These are phyloP conservation scores for Musca vetustissima DNA, from an alignment of 1,140 invertebrate species.

Conservation along the genomic window DNA sequence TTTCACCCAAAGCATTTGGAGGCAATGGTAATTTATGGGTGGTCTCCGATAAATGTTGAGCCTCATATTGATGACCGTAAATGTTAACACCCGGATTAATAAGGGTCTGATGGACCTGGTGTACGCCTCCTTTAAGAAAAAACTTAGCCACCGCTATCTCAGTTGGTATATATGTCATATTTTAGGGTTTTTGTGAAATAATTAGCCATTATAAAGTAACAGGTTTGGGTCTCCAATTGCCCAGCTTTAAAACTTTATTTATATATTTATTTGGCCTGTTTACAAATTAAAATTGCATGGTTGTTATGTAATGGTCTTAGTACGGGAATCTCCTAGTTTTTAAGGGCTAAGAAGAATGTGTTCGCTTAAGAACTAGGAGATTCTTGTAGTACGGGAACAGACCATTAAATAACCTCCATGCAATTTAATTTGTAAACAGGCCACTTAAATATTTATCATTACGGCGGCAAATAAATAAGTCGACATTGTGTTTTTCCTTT, in stretches of 20 bases:
- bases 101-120: slow-evolving; percentile 35
- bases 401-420: too few species aligned
- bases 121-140: slow-evolving; percentile 38
- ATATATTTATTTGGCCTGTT: too few species aligned
- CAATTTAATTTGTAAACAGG: too few species aligned
- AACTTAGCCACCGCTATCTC: slow-evolving; percentile 44
- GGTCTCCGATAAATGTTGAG: slow-evolving; percentile 30
- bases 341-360: too few species aligned
- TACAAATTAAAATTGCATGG: too few species aligned
- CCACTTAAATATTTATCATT: too few species aligned
- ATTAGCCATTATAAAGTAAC: slow-evolving; percentile 41
- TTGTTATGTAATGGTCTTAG: too few species aligned
- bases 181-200: slow-evolving; percentile 38
- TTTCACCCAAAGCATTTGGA: slow-evolving; percentile 43
- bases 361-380: too few species aligned
- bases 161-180: slow-evolving; percentile 41
- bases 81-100: slow-evolving; percentile 40
- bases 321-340: too few species aligned
- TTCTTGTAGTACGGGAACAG: too few species aligned
- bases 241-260: slow-evolving; percentile 25
- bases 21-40: slow-evolving; percentile 46
- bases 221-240: slow-evolving; percentile 28
- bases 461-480: too few species aligned
- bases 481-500: too few species aligned
- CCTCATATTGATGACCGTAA: slow-evolving; percentile 40